Evolutionary conservation across 2,888 invertebrate genomes (phyloP).

Genomic region (Melinaea marsaeus): DNA sequence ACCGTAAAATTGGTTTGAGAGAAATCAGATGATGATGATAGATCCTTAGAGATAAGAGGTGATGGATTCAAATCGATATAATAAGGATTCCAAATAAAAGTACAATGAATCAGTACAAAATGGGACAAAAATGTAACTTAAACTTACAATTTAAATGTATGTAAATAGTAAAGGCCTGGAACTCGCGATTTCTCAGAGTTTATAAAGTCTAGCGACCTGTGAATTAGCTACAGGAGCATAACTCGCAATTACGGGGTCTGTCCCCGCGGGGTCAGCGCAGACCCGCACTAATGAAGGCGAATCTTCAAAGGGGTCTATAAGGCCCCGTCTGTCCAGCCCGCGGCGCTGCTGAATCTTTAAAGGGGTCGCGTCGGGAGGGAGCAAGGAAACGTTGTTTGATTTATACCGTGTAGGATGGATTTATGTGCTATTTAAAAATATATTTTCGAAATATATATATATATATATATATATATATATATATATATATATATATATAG

Average conservation of each 20-base stretch:
- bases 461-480: too few relatives aligned
- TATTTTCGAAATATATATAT: not conserved
- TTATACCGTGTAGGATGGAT: constrained; percentile 3
- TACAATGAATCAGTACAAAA: too few relatives aligned
- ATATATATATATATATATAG: not conserved
- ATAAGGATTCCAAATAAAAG: too few relatives aligned
- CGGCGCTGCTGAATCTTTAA: constrained; percentile 72
- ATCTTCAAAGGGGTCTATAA: constrained; percentile 69
- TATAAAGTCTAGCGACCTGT: constrained; percentile 20
- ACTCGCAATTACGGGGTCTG: constrained; percentile 36
- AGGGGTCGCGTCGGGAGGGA: constrained; percentile 45
- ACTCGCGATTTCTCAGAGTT: constrained; percentile 9
- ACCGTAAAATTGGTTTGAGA: too few relatives aligned
- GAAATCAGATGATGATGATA: too few relatives aligned
- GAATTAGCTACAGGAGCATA: constrained; percentile 24
- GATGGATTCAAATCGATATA: too few relatives aligned
- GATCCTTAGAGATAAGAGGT: too few relatives aligned
- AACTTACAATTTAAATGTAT: too few relatives aligned
- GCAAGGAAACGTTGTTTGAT: constrained; percentile 25
- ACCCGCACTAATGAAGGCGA: constrained; percentile 72
- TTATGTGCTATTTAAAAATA: not conserved
- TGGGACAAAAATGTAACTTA: too few relatives aligned
- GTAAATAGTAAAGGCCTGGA: constrained; percentile 1
- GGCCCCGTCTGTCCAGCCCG: constrained; percentile 56
- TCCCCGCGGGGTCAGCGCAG: constrained; percentile 59